A percentile compares a stretch with the other conserved stretches of the same genome.
Evolutionary conservation across 2,888 invertebrate species (phyloP).

Genomic region (Dioctria linearis): DNA sequence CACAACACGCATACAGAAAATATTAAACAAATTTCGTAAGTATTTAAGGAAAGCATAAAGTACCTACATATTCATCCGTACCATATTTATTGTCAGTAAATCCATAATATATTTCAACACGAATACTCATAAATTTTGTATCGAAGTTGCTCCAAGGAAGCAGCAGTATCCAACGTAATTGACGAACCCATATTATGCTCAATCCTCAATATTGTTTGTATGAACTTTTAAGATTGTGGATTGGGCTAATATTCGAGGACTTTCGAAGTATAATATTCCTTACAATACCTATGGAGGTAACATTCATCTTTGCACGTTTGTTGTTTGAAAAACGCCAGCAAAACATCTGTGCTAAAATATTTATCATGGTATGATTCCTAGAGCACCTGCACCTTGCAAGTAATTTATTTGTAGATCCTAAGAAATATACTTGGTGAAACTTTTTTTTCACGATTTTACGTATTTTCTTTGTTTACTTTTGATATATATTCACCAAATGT

Average conservation of each 20-base stretch:
- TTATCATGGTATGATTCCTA: constrained; percentile 38
- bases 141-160: background rate
- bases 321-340: constrained; percentile 1
- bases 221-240: no score
- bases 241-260: no score
- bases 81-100: background rate
- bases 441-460: background rate
- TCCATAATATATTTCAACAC: background rate
- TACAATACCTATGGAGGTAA: no score
- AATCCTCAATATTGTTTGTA: background rate
- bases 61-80: background rate
- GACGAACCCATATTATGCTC: background rate
- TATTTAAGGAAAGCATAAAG: no score
- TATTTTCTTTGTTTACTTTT: constrained; percentile 12
- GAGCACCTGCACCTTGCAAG: constrained; percentile 33
- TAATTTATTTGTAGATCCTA: constrained; percentile 40
- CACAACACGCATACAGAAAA: no score
- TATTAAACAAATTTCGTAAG: no score
- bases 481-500: constrained; percentile 32
- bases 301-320: constrained; percentile 9
- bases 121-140: constrained; percentile 1
- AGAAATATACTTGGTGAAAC: background rate
- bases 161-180: background rate
- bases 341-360: constrained; percentile 40
- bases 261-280: no score